phyloP scores from a whole-genome alignment of 2,113 vertebrate species.

The Arothron firmamentum region DNA sequence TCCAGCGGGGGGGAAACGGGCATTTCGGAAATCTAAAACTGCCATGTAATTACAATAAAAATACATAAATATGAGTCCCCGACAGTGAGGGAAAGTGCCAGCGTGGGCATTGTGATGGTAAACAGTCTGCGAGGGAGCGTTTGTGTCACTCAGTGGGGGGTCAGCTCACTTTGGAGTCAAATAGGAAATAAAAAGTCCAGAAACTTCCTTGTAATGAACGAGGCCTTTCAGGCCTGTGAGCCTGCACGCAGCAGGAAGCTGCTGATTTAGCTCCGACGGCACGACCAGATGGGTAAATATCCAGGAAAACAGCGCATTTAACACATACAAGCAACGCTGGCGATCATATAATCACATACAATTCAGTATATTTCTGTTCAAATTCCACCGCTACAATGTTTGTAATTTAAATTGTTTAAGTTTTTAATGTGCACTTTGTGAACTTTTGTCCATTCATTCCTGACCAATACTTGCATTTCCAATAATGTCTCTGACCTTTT shows the following conservation, averaged over 20 bases:
- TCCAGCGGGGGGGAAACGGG: slow-evolving; percentile 31
- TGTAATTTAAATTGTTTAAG: no score
- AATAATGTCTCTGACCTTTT: slow-evolving; percentile 3
- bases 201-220: slow-evolving; percentile 48
- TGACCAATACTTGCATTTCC: no score
- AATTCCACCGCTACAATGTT: not conserved
- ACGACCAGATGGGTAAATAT: slow-evolving; percentile 16
- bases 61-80: slow-evolving; percentile 63
- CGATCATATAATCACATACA: not conserved
- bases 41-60: slow-evolving; percentile 68
- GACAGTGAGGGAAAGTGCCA: slow-evolving; percentile 62
- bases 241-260: slow-evolving; percentile 28
- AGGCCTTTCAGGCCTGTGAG: slow-evolving; percentile 31
- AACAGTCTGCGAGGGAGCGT: slow-evolving; percentile 54
- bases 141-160: slow-evolving; percentile 55
- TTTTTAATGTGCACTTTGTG: slow-evolving; percentile 31
- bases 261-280: slow-evolving; percentile 23
- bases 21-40: slow-evolving; percentile 55
- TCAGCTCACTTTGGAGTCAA: slow-evolving; percentile 48
- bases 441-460: slow-evolving; percentile 32
- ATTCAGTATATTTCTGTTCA: slow-evolving; percentile 4
- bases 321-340: not conserved
- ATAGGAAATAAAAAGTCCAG: slow-evolving; percentile 42
- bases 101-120: slow-evolving; percentile 66
- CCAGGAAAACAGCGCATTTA: slow-evolving; percentile 1